phyloP scores from a whole-genome alignment of 2,888 invertebrate genomes.

The Plutella xylostella region DNA sequence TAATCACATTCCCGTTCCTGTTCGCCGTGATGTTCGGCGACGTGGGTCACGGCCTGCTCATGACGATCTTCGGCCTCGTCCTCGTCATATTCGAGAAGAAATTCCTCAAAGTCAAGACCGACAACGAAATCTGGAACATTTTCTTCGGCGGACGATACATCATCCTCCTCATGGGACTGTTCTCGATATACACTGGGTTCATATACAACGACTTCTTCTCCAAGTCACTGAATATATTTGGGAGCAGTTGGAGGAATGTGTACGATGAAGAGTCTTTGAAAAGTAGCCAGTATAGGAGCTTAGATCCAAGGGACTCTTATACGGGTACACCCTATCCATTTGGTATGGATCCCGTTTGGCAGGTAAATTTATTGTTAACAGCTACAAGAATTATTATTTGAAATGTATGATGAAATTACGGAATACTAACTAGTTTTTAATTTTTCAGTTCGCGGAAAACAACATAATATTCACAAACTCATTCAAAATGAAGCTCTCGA shows the following conservation, averaged over 20 bases:
- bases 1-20: conserved; percentile 81
- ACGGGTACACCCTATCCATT: conserved; percentile 71
- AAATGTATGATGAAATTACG: too few relatives aligned
- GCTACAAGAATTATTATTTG: too few relatives aligned
- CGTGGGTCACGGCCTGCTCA: conserved; percentile 77
- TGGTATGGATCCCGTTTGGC: conserved; percentile 81
- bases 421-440: too few relatives aligned
- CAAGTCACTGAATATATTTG: conserved; percentile 77
- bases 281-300: conserved; percentile 33
- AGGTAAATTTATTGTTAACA: too few relatives aligned
- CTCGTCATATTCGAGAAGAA: conserved; percentile 74
- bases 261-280: conserved; percentile 41
- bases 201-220: conserved; percentile 82
- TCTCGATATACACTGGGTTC: conserved; percentile 80
- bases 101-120: conserved; percentile 57
- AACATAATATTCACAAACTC: conserved; percentile 80
- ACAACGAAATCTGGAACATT: conserved; percentile 77
- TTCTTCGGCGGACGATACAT: conserved; percentile 81
- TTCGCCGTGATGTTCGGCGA: conserved; percentile 87
- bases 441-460: conserved; percentile 64
- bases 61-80: conserved; percentile 74
- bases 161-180: conserved; percentile 78
- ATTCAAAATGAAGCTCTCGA: conserved; percentile 81
- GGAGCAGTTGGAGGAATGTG: conserved; percentile 70
- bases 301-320: conserved; percentile 59